Evolutionary conservation across 30 jellyfish, hydroid and myxozoan genomes (phyloP).

Genomic region (Turritopsis dohrnii): DNA sequence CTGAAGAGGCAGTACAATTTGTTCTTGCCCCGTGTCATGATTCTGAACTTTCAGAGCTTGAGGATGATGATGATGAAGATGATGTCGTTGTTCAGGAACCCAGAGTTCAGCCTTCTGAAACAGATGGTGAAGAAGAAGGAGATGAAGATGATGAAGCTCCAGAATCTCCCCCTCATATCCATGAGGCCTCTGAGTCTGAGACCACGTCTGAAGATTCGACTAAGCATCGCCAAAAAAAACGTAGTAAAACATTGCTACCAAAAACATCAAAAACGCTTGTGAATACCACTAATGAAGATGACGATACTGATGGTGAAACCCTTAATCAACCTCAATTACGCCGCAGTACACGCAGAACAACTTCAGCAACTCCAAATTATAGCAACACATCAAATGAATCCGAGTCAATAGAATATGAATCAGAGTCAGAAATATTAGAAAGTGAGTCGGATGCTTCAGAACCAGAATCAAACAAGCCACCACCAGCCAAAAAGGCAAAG

Average conservation of each 20-base stretch:
- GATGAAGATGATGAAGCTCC: background rate
- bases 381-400: background rate
- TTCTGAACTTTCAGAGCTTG: background rate
- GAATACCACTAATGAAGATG: background rate
- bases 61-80: background rate
- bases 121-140: background rate
- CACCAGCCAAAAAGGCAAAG: background rate
- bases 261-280: background rate
- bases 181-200: too few species aligned
- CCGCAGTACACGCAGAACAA: background rate
- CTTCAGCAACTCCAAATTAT: background rate
- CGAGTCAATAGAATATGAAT: background rate
- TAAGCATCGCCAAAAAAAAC: too few species aligned
- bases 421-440: background rate
- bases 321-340: background rate
- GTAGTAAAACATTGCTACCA: too few species aligned
- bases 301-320: background rate
- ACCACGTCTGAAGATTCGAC: too few species aligned
- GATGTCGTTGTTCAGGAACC: background rate
- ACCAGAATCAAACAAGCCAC: background rate
- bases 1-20: background rate
- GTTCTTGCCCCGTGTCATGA: background rate
- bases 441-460: slow-evolving; percentile 18
- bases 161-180: background rate
- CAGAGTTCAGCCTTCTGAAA: background rate